Conservation (phyloP, 2,888 invertebrate species). For the Aporophyla nigra region DNA sequence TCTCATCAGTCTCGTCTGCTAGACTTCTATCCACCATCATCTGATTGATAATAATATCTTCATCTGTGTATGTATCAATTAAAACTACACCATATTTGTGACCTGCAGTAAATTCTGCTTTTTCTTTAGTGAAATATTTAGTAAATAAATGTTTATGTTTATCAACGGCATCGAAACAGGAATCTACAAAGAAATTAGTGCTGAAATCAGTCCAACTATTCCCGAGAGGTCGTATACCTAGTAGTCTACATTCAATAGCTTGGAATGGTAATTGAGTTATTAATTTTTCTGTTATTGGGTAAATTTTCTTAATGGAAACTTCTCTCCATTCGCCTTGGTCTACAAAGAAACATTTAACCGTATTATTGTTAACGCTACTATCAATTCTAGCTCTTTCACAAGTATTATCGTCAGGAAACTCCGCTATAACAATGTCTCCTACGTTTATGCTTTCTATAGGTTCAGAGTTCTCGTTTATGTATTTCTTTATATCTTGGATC, state of each 20-base stretch:
- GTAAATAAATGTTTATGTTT: constrained; percentile 84
- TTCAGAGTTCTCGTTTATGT: constrained; percentile 72
- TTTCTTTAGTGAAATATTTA: constrained; percentile 83
- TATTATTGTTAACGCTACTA: constrained; percentile 75
- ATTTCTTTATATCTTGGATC: constrained; percentile 83
- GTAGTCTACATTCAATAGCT: constrained; percentile 92
- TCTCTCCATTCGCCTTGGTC: constrained; percentile 91
- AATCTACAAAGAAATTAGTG: constrained; percentile 88
- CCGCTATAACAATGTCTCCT: constrained; percentile 88
- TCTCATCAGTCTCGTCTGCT: constrained; percentile 80
- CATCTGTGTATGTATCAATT: constrained; percentile 84
- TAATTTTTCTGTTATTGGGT: constrained; percentile 87
- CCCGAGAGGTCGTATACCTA: constrained; percentile 87
- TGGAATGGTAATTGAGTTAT: constrained; percentile 91
- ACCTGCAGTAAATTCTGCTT: constrained; percentile 80
- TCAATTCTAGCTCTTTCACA: constrained; percentile 88
- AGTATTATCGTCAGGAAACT: constrained; percentile 83
- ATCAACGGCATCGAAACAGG: constrained; percentile 80
- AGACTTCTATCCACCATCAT: constrained; percentile 88
- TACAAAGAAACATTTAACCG: constrained; percentile 91
- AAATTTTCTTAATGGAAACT: constrained; percentile 82
- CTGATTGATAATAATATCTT: constrained; percentile 87
- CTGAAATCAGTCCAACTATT: constrained; percentile 89
- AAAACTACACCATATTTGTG: constrained; percentile 88
- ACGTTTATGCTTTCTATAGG: constrained; percentile 71